Evolutionary conservation across 2,113 vertebrate genomes (phyloP), one percentile per base, ranked within the genome.

Genomic region (Ictalurus punctatus): DNA sequence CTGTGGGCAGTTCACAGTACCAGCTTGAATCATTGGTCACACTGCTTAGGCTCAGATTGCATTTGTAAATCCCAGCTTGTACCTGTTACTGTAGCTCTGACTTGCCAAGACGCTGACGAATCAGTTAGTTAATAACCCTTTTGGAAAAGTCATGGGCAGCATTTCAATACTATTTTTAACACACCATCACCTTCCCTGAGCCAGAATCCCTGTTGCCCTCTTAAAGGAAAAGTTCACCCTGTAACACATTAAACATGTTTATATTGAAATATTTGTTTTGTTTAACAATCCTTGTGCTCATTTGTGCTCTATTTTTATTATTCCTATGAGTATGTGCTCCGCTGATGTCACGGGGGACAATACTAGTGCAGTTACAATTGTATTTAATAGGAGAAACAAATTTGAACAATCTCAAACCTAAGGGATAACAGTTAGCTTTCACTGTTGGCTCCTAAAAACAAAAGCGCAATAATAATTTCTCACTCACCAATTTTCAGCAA

Each of bases 21-120:
- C 86, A 78, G 56, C 71, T 86, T 63, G 10, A 19, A 63, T 74
- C 73, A 48, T 40, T 52, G 56, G 37, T 63, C 8, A 27, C 73
- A 44, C 88, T 65, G 87, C 86, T 91, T 74, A 81, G 61, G 3
- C 40, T 76, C 61, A 44, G 69, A 84, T 67, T 52, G 37, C 83
- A 52, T 13, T 2, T 85, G 48, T 30, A 54, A 56, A 71, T 71
- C 67, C 27, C 65, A 71, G 84, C 65, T n/a, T 17, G 44, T 56
- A 21, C 65, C 84, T 34, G 52, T 37, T 74, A 37, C 37, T 86
- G 69, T 73, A 73, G n/a, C 84, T 85, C 59, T 71, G 48, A 69
- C 65, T 85, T 69, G 65, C n/a, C 67, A 85, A 56, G 44, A 71
- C 19, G 12, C 48, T 71, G 67, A 73, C 13, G 21, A 86, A 73